phyloP scores from a whole-genome alignment of 2,888 invertebrate genomes.

The Ryuthela nishihirai region DNA sequence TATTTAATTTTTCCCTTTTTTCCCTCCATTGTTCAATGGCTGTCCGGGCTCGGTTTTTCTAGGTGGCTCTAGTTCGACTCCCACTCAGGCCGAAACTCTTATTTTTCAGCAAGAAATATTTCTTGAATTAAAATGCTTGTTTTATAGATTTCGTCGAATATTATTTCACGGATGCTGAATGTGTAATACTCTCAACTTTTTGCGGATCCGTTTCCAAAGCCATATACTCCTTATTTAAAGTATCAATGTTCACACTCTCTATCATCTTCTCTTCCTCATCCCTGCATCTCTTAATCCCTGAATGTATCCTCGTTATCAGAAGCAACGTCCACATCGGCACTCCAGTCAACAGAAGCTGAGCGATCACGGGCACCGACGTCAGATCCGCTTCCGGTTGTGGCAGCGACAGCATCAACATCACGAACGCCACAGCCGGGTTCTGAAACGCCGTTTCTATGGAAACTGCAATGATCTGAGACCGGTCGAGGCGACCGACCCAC shows the following conservation, averaged over 20 bases:
- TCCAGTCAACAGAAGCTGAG: constrained; percentile 69
- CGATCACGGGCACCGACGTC: constrained; percentile 76
- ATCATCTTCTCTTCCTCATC: not conserved
- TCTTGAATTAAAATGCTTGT: no score
- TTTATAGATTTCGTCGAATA: no score
- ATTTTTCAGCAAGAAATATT: no score
- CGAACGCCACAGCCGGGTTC: constrained; percentile 79
- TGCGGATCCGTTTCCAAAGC: constrained; percentile 12
- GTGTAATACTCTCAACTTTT: no score
- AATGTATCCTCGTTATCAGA: constrained; percentile 6
- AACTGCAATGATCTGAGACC: constrained; percentile 74
- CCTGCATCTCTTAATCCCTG: not conserved
- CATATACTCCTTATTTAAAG: constrained; percentile 19
- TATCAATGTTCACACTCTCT: constrained; percentile 22
- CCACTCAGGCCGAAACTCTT: no score
- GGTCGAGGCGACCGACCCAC: constrained; percentile 59
- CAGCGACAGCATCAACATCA: constrained; percentile 74
- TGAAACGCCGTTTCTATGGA: constrained; percentile 74
- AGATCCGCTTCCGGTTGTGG: constrained; percentile 64
- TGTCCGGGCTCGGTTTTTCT: no score
- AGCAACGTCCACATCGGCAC: constrained; percentile 37
- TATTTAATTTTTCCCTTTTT: no score
- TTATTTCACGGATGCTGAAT: no score
- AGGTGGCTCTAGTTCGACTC: no score
- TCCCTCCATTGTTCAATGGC: no score